A percentile compares a stretch with the other conserved stretches of the same genome.
phyloP scores from a whole-genome alignment of 1,140 invertebrate genomes.

The Lepidurus arcticus region DNA sequence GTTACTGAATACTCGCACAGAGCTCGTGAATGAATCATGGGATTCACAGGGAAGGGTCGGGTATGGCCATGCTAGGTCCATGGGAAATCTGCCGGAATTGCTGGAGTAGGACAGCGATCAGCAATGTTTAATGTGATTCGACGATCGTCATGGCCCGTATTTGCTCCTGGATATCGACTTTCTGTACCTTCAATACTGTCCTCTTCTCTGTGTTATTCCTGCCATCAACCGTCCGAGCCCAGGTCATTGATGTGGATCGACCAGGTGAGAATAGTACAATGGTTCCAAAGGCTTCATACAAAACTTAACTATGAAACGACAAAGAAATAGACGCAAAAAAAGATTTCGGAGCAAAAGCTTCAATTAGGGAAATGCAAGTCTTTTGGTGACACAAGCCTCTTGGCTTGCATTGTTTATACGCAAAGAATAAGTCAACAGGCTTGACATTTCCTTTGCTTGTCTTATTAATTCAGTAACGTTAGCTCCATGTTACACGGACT shows the following conservation, averaged over 20 bases:
- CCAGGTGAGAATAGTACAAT: background rate
- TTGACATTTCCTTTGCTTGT: background rate
- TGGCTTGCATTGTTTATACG: background rate
- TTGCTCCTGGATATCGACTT: constrained; percentile 15
- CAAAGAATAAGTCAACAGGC: background rate
- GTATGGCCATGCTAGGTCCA: background rate
- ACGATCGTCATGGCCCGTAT: background rate
- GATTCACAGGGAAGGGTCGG: background rate
- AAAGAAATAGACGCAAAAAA: background rate
- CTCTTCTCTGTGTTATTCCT: background rate
- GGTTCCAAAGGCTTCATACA: background rate
- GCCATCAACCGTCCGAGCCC: background rate
- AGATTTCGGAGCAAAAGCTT: background rate
- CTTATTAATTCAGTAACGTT: background rate
- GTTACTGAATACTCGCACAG: too few relatives aligned
- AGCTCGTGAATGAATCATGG: too few relatives aligned
- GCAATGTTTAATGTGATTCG: constrained; percentile 18
- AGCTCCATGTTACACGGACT: background rate
- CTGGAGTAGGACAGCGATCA: background rate
- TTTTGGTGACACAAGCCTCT: background rate
- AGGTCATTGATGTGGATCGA: constrained; percentile 12
- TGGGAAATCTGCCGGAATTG: background rate
- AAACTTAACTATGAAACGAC: background rate
- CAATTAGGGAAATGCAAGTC: background rate
- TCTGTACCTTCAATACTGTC: background rate